A percentile compares a stretch with the other conserved stretches of the same genome.
phyloP scores from a whole-genome alignment of 2,113 vertebrate genomes.

The Oplegnathus fasciatus region DNA sequence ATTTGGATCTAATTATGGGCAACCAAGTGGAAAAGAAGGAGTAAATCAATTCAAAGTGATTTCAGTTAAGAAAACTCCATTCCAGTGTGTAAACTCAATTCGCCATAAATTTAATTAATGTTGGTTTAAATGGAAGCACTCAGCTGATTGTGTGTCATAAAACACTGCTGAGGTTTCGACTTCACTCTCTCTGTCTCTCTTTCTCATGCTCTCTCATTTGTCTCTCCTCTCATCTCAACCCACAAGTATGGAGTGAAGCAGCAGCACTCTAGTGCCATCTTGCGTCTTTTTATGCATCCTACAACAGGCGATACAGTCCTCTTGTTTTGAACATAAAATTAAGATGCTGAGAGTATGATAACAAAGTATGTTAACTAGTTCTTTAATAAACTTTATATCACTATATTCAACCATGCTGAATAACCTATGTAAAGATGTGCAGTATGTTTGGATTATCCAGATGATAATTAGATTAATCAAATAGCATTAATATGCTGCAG shows the following conservation, averaged over 20 bases:
- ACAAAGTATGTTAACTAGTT: background rate
- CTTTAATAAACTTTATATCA: background rate
- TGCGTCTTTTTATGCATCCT: constrained; percentile 30
- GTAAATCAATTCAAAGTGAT: constrained; percentile 75
- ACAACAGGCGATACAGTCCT: background rate
- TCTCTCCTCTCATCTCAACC: background rate
- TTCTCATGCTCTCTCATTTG: background rate
- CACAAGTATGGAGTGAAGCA: background rate
- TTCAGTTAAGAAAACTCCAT: constrained; percentile 64
- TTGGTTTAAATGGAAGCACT: constrained; percentile 69
- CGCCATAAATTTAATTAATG: constrained; percentile 75
- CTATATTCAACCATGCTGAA: background rate
- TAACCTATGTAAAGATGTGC: background rate
- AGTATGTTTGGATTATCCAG: background rate
- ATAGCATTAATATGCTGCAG: background rate
- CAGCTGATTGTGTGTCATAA: constrained; percentile 66
- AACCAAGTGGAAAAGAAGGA: constrained; percentile 67
- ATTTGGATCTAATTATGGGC: constrained; percentile 77
- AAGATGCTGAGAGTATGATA: background rate
- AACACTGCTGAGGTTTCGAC: constrained; percentile 54
- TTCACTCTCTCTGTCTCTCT: background rate
- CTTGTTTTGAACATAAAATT: background rate
- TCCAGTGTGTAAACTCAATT: constrained; percentile 65
- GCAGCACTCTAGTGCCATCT: constrained; percentile 52
- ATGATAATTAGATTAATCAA: background rate